A percentile compares a stretch with the other conserved stretches of the same genome.
phyloP scores from a whole-genome alignment of 37 sponge, comb jelly and placozoan genomes.

The Spongia lamella region DNA sequence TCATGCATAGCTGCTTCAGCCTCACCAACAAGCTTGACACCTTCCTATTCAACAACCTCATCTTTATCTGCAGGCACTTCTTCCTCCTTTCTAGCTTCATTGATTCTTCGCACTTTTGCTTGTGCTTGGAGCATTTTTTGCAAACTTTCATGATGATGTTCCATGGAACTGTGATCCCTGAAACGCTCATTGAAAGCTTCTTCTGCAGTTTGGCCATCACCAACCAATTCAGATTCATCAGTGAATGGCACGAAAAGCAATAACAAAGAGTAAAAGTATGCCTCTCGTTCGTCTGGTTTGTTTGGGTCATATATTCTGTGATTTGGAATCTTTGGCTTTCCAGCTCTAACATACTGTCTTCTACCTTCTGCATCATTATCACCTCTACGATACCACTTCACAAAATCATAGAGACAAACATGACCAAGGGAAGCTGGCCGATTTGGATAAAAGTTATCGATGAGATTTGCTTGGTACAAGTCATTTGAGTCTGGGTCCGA shows the following conservation, averaged over 20 bases:
- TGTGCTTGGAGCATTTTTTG: constrained; percentile 37
- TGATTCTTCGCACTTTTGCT: background rate
- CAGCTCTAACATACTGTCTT: constrained; percentile 9
- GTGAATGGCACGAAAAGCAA: constrained; percentile 46
- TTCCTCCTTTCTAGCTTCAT: constrained; percentile 14
- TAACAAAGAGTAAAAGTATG: constrained; percentile 33
- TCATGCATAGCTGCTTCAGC: constrained; percentile 34
- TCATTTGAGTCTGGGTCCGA: constrained; percentile 1
- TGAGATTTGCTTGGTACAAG: constrained; percentile 23
- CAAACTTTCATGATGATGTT: constrained; percentile 29
- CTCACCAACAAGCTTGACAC: constrained; percentile 7
- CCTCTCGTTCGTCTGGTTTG: constrained; percentile 28
- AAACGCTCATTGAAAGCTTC: constrained; percentile 25
- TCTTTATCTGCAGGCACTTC: constrained; percentile 23
- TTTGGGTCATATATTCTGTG: constrained; percentile 33
- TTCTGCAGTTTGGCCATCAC: constrained; percentile 36
- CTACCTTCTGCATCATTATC: constrained; percentile 6
- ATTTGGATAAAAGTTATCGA: constrained; percentile 32
- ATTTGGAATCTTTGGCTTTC: constrained; percentile 15
- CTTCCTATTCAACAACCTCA: constrained; percentile 9
- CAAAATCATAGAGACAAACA: constrained; percentile 8
- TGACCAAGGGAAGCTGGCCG: constrained; percentile 10
- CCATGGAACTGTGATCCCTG: background rate
- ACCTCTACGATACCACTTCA: background rate
- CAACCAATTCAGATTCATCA: constrained; percentile 31